Conservation (phyloP, 2,113 vertebrate species). For the Pseudorhombus dupliciocellatus region DNA sequence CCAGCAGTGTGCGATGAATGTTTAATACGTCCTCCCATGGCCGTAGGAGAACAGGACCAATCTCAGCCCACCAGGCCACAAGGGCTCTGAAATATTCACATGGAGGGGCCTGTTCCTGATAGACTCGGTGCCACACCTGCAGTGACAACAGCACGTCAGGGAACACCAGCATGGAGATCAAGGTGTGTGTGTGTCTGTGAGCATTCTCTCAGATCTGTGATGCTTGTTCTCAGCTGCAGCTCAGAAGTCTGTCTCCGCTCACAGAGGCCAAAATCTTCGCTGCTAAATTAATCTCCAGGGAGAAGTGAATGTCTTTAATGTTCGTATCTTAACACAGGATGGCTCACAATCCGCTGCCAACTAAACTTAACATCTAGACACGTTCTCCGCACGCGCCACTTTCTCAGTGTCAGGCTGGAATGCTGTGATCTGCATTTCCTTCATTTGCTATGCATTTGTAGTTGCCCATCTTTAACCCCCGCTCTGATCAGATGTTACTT, state of each 20-base stretch:
- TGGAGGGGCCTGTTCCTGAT: constrained; percentile 26
- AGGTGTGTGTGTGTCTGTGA: background rate
- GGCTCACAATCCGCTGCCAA: constrained; percentile 25
- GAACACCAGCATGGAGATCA: constrained; percentile 19
- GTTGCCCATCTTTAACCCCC: constrained; percentile 36
- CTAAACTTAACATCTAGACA: constrained; percentile 22
- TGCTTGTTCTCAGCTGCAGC: background rate
- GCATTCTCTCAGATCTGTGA: constrained; percentile 1
- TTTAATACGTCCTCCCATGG: constrained; percentile 68
- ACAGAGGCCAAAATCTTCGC: constrained; percentile 8
- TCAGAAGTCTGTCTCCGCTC: constrained; percentile 25
- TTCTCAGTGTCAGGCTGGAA: constrained; percentile 19
- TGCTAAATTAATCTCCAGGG: constrained; percentile 20
- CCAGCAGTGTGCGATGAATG: constrained; percentile 71
- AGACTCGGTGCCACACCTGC: constrained; percentile 48
- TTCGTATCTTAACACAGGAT: constrained; percentile 20
- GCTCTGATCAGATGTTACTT: constrained; percentile 34
- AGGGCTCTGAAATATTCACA: constrained; percentile 65
- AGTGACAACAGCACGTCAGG: constrained; percentile 36
- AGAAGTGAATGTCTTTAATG: constrained; percentile 36
- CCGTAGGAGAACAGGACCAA: constrained; percentile 45
- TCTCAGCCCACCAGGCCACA: constrained; percentile 33
- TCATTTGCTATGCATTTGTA: constrained; percentile 44
- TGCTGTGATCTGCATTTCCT: constrained; percentile 51
- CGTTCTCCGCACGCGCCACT: constrained; percentile 4